Evolutionary conservation across 2,888 invertebrate species (phyloP).

Genomic region (Parnassius orleans): DNA sequence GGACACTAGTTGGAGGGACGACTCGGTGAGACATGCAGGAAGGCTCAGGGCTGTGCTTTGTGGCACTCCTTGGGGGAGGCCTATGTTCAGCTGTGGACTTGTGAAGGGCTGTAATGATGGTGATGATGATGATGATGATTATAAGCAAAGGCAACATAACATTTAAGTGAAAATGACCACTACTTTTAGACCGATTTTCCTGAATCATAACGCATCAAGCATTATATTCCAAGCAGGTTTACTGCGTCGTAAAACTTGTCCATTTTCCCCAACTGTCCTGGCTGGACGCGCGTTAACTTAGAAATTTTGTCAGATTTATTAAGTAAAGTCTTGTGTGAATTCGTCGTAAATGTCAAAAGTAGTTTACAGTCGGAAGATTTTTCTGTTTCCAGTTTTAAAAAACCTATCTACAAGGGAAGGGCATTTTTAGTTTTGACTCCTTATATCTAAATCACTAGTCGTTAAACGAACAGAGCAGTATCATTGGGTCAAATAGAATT

Average conservation of each 20-base stretch:
- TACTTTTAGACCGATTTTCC: slow-evolving; percentile 59
- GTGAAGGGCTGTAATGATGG: too few relatives aligned
- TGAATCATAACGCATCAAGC: slow-evolving; percentile 52
- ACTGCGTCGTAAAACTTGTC: slow-evolving; percentile 52
- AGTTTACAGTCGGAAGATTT: slow-evolving; percentile 68
- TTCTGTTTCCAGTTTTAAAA: slow-evolving; percentile 50
- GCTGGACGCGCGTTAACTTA: slow-evolving; percentile 66
- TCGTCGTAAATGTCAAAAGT: slow-evolving; percentile 74
- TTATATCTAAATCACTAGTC: slow-evolving; percentile 47
- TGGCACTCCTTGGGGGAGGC: too few relatives aligned
- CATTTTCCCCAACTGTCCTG: slow-evolving; percentile 49
- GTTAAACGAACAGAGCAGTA: slow-evolving; percentile 54
- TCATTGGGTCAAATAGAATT: slow-evolving; percentile 61
- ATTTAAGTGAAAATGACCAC: slow-evolving; percentile 47
- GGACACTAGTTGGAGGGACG: too few relatives aligned
- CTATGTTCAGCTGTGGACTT: too few relatives aligned
- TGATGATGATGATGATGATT: too few relatives aligned
- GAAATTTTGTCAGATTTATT: slow-evolving; percentile 74
- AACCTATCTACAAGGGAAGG: slow-evolving; percentile 48
- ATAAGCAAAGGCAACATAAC: too few relatives aligned
- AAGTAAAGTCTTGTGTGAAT: slow-evolving; percentile 73
- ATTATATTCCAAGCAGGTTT: slow-evolving; percentile 58
- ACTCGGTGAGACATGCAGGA: too few relatives aligned
- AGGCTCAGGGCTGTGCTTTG: too few relatives aligned
- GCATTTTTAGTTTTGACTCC: slow-evolving; percentile 52